A percentile compares a stretch with the other conserved stretches of the same genome.
Evolutionary conservation across 30 jellyfish, hydroid and myxozoan species (phyloP).

Genomic region (Chrysaora quinquecirrha): DNA sequence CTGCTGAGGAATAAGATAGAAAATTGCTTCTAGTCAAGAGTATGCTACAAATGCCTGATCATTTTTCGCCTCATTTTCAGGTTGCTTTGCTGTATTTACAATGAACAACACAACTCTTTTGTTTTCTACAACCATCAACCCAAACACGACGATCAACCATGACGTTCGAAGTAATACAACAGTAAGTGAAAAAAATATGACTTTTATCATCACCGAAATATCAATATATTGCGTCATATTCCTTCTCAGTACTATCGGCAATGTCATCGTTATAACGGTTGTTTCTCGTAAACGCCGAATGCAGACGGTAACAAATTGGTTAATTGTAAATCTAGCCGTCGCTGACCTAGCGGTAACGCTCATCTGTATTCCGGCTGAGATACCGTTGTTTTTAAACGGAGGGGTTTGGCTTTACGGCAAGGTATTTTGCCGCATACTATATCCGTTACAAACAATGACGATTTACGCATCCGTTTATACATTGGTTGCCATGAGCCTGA

Average conservation of each 20-base stretch:
- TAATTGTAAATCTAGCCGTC: slow-evolving; percentile 82
- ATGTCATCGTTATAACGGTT: slow-evolving; percentile 76
- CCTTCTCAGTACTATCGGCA: slow-evolving; percentile 77
- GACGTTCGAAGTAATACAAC: not conserved
- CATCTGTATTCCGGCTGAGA: slow-evolving; percentile 90
- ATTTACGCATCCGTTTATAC: slow-evolving; percentile 94
- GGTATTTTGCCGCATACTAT: slow-evolving; percentile 77
- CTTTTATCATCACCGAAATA: slow-evolving; percentile 49
- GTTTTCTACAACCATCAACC: not conserved
- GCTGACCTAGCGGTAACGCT: slow-evolving; percentile 93
- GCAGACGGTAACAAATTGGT: slow-evolving; percentile 99
- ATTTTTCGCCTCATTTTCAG: not conserved
- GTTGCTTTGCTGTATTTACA: not conserved
- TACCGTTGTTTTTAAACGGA: slow-evolving; percentile 74
- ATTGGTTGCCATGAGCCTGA: slow-evolving; percentile 86
- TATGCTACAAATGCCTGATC: no score
- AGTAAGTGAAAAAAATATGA: slow-evolving; percentile 7
- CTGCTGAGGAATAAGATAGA: no score
- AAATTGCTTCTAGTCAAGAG: no score
- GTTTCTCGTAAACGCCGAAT: slow-evolving; percentile 85
- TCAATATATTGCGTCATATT: slow-evolving; percentile 60
- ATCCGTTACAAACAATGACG: slow-evolving; percentile 93
- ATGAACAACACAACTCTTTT: not conserved
- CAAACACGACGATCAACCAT: not conserved
- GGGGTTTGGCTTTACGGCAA: slow-evolving; percentile 87